Percentiles rank a stretch among this genome's conserved stretches.
Evolutionary conservation across 2,888 invertebrate genomes (phyloP).

Genomic region (Aleiodes testaceus): DNA sequence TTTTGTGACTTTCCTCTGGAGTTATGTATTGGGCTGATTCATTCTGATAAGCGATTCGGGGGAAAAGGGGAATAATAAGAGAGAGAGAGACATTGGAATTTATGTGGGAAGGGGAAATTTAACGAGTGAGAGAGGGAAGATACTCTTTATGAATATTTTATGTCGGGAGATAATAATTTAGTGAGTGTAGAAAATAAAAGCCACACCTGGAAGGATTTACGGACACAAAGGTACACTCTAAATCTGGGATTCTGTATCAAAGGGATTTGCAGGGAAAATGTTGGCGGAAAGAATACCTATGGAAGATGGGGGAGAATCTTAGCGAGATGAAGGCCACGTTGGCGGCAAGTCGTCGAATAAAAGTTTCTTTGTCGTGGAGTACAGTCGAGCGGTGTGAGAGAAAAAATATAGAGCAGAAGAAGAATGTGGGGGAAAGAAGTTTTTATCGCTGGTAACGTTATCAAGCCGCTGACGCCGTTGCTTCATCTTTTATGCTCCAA

Average conservation of each 20-base stretch:
- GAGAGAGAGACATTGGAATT: not conserved
- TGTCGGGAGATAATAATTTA: constrained; percentile 13
- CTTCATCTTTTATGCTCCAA: constrained; percentile 61
- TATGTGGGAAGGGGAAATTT: constrained; percentile 12
- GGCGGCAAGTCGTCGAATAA: constrained; percentile 37
- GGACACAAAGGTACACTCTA: constrained; percentile 12
- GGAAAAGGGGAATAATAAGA: too few species aligned
- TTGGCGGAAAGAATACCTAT: not conserved
- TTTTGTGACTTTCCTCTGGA: constrained; percentile 22
- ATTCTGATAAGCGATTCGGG: constrained; percentile 16
- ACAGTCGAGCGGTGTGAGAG: constrained; percentile 12
- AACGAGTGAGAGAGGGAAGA: not conserved
- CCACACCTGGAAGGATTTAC: constrained; percentile 8
- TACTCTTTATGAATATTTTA: constrained; percentile 24
- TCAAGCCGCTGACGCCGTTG: constrained; percentile 52
- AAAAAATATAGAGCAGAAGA: constrained; percentile 2
- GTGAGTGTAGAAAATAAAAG: constrained; percentile 28
- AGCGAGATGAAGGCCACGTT: not conserved
- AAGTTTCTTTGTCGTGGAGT: constrained; percentile 37
- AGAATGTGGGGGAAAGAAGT: constrained; percentile 17
- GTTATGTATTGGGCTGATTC: constrained; percentile 17
- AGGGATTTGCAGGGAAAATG: constrained; percentile 11
- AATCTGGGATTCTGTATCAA: not conserved
- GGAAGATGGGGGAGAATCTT: not conserved
- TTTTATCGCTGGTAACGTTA: constrained; percentile 60